Evolutionary conservation across 1,140 invertebrate genomes (phyloP).

Genomic region (Drosophila micromelanica): DNA sequence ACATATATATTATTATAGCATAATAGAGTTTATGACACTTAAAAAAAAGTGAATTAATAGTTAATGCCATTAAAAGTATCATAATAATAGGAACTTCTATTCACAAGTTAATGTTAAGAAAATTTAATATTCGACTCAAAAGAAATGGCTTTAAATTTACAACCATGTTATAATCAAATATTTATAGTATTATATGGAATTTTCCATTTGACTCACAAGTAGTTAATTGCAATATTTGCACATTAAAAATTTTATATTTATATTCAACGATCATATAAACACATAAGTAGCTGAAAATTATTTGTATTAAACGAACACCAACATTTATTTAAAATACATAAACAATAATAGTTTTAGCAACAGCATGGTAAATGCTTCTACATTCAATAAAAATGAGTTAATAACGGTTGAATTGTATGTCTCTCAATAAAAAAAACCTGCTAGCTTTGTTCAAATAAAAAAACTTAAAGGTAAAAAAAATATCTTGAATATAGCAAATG

Average conservation of each 20-base stretch:
- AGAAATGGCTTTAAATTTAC: constrained; percentile 75
- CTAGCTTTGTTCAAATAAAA: neutral
- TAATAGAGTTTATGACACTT: constrained; percentile 57
- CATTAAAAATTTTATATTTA: constrained; percentile 35
- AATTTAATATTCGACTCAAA: constrained; percentile 55
- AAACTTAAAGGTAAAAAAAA: too few relatives aligned
- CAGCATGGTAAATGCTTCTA: constrained; percentile 36
- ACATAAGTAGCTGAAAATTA: constrained; percentile 41
- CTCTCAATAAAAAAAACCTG: neutral
- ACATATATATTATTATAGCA: constrained; percentile 50
- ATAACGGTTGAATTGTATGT: neutral
- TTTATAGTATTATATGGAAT: constrained; percentile 52
- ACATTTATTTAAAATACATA: constrained; percentile 32
- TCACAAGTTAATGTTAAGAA: constrained; percentile 50
- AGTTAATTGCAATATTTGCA: constrained; percentile 50
- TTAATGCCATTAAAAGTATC: constrained; percentile 33
- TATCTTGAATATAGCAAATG: neutral
- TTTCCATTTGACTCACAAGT: constrained; percentile 55
- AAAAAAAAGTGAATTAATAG: constrained; percentile 13
- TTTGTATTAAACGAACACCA: constrained; percentile 42
- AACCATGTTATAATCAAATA: constrained; percentile 48
- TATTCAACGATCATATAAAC: constrained; percentile 26
- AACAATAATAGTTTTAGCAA: constrained; percentile 62
- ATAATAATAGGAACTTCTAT: neutral
- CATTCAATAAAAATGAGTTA: constrained; percentile 55